Conservation (phyloP, 1,140 invertebrate genomes). For the Diorhabda elongata region DNA sequence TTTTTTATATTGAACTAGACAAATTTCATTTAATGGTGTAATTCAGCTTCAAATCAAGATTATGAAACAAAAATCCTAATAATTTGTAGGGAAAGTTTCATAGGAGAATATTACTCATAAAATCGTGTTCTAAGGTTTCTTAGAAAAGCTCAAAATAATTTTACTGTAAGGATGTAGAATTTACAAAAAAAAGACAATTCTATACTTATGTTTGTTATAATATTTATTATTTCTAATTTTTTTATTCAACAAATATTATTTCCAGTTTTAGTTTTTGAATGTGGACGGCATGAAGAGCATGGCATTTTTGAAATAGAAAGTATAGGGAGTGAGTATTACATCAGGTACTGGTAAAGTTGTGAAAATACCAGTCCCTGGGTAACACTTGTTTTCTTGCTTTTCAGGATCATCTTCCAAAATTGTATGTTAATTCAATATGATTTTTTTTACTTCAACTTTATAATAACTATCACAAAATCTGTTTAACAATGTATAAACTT, state of each 20-base stretch:
- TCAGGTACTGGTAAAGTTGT: conserved; percentile 86
- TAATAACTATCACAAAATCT: too few relatives aligned
- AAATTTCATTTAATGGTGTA: too few relatives aligned
- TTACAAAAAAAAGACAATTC: too few relatives aligned
- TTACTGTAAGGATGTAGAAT: too few relatives aligned
- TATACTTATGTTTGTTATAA: not conserved
- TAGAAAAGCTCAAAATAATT: too few relatives aligned
- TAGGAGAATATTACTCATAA: too few relatives aligned
- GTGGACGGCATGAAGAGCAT: conserved; percentile 36
- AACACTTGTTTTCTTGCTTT: conserved; percentile 62
- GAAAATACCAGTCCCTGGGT: conserved; percentile 73
- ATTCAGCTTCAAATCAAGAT: too few relatives aligned
- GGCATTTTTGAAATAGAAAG: conserved; percentile 30
- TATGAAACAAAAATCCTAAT: too few relatives aligned
- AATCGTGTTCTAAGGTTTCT: too few relatives aligned
- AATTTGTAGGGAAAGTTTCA: too few relatives aligned
- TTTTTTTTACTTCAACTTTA: not conserved
- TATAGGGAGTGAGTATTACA: conserved; percentile 90
- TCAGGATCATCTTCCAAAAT: conserved; percentile 3
- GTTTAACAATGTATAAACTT: too few relatives aligned
- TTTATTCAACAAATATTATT: conserved; percentile 12
- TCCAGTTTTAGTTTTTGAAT: conserved; percentile 38
- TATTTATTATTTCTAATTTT: conserved; percentile 34
- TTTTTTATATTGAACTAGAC: too few relatives aligned
- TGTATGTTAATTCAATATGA: not conserved